Base-by-base conservation (phyloP, 2,113 vertebrate species). In the Polypterus bichir region DNA sequence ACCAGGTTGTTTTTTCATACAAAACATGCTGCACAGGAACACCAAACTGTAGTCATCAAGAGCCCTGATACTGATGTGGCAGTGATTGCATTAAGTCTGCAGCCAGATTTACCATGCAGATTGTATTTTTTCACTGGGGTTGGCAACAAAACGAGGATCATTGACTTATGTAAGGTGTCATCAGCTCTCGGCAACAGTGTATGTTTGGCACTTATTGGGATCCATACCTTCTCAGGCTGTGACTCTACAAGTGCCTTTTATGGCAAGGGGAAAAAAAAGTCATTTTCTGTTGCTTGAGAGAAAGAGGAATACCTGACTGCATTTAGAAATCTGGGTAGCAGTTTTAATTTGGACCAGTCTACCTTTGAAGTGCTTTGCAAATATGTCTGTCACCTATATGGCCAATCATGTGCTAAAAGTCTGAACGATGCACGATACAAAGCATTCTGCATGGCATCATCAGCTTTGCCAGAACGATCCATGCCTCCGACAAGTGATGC, bases 1-100 rank as follows among this genome's bases (percentile, higher is more conserved):
- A 63, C 65, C 46, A 54, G 65, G 68, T n/a, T 73, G 65, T 67
- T 65, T 62, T 65, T 70, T 60, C 66, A 71, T 64, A 66, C 63
- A 62, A 62, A 69, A 64, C 63, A 69, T 70, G 68, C 71, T 66
- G 61, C 61, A 67, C 62, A 68, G 59, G 59, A 68, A 48, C 49
- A 64, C 57, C 6, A 66, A 58, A 61, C 63, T 60, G 68, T 62
- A 55, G 49, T 69, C 45, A 69, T 70, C 59, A 68, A 65, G 59
- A 70, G 61, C 55, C 44, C 61, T 62, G 64, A 66, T 60, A 64
- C 66, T 59, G 64, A 70, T 66, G 66, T 70, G 54, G 68, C 59
- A 70, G 64, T 68, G 46, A 68, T 64, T 64, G 71, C 65, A 64
- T 8, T 70, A 61, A 62, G 52, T 70, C 47, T 71, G 66, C 64